These are phyloP conservation scores for Hylyphantes graminicola DNA, from an alignment of 1,140 invertebrate genomes.

Conservation along the genomic window DNA sequence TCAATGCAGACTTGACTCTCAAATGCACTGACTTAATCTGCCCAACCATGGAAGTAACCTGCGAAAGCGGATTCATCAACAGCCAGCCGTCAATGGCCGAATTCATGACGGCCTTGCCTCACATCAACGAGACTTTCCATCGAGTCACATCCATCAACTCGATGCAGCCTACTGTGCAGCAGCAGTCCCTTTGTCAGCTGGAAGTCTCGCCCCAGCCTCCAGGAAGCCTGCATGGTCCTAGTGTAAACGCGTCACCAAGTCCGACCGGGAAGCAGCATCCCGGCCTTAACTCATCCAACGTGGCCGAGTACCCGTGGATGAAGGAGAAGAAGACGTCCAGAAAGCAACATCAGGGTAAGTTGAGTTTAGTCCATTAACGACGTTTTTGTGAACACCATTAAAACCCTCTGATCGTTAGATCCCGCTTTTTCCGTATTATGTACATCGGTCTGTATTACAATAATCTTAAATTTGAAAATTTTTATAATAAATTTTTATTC, in stretches of 20 bases:
- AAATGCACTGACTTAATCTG: too few relatives aligned
- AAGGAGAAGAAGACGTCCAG: constrained; percentile 95
- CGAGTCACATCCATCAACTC: constrained; percentile 66
- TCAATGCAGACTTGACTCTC: too few relatives aligned
- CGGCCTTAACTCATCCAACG: constrained; percentile 46
- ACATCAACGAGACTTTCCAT: constrained; percentile 65
- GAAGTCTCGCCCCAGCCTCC: constrained; percentile 53
- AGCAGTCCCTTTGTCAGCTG: constrained; percentile 58
- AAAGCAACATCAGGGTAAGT: constrained; percentile 89
- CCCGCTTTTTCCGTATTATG: too few relatives aligned
- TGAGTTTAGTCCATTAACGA: constrained; percentile 13
- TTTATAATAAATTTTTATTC: too few relatives aligned
- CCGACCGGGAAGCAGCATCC: constrained; percentile 58
- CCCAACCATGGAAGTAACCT: constrained; percentile 65
- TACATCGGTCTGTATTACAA: too few relatives aligned
- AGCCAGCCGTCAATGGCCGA: constrained; percentile 93
- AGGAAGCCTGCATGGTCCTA: constrained; percentile 36
- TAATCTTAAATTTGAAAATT: too few relatives aligned
- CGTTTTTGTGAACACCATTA: constrained; percentile 12
- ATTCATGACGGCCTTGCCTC: constrained; percentile 79
- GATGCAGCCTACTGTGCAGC: constrained; percentile 48
- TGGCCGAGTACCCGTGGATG: constrained; percentile 92
- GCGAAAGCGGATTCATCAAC: constrained; percentile 90
- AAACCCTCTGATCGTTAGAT: too few relatives aligned
- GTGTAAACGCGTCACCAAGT: constrained; percentile 50